Evolutionary conservation across 2,113 vertebrate species (phyloP).

Genomic region (Corythoichthys haematopterus): DNA sequence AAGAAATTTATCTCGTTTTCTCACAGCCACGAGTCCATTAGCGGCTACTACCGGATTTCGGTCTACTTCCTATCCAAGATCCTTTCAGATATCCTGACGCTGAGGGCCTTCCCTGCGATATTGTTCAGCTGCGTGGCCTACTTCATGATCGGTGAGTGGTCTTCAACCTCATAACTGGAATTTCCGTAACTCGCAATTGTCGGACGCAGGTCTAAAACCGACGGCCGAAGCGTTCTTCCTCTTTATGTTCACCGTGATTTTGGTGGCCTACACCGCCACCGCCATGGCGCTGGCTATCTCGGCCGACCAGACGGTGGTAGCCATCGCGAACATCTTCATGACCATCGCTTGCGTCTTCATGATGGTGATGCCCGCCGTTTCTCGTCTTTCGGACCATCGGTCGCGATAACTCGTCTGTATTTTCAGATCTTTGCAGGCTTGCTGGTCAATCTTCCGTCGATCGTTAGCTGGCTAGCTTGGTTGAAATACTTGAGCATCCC

Average conservation of each 20-base stretch:
- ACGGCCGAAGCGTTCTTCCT: slow-evolving; percentile 76
- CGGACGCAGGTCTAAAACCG: slow-evolving; percentile 76
- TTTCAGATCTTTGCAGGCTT: slow-evolving; percentile 85
- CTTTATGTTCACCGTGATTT: slow-evolving; percentile 78
- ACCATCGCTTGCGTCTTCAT: slow-evolving; percentile 89
- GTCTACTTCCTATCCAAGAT: slow-evolving; percentile 88
- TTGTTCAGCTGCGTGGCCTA: slow-evolving; percentile 83
- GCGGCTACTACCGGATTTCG: slow-evolving; percentile 89
- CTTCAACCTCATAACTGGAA: background rate
- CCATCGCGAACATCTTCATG: slow-evolving; percentile 83
- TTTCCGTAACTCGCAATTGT: background rate
- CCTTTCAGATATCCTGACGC: slow-evolving; percentile 81
- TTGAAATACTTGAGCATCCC: slow-evolving; percentile 88
- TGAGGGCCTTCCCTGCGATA: slow-evolving; percentile 81
- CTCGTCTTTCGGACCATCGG: background rate
- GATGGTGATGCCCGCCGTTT: slow-evolving; percentile 72
- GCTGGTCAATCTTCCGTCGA: slow-evolving; percentile 80
- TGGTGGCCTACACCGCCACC: slow-evolving; percentile 83
- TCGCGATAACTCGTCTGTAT: background rate
- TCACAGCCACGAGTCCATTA: slow-evolving; percentile 90
- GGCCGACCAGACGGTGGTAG: slow-evolving; percentile 80
- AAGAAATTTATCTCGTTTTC: background rate
- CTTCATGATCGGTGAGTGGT: slow-evolving; percentile 84
- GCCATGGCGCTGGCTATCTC: slow-evolving; percentile 86
- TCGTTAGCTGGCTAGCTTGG: slow-evolving; percentile 80